Base-by-base conservation (phyloP, 2,888 invertebrate species). In the Protula sp. region DNA sequence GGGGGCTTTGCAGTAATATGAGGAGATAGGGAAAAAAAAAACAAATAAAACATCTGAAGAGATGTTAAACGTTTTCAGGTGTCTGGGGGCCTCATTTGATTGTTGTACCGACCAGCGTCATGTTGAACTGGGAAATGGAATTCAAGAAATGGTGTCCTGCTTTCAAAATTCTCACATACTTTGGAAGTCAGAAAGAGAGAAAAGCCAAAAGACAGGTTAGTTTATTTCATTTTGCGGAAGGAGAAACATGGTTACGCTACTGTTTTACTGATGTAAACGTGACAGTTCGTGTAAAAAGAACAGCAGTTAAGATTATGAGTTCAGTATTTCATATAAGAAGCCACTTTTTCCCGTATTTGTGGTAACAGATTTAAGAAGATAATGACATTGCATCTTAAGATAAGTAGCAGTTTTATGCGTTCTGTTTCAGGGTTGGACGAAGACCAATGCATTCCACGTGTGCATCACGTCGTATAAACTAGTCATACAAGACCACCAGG, bases 41-140 rank as follows among this genome's bases (percentile, higher is more conserved):
- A n/a, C n/a, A n/a, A n/a, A n/a, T n/a, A n/a, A n/a, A n/a, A n/a
- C n/a, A n/a, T n/a, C n/a, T n/a, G n/a, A n/a, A n/a, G n/a, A n/a
- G n/a, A n/a, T n/a, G n/a, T n/a, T n/a, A n/a, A n/a, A n/a, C n/a
- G n/a, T n/a, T 38, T 38, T 19, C 38, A 38, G 38, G 87, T 80
- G 83, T 93, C 78, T 99, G 99, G 99, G 99, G 99, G 31, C 99
- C 99, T 58, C 99, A 99, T 86, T 85, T 99, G 28, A 94, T 99
- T 70, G 91, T 99, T 65, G 99, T 99, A 69, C 99, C 99, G 62
- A 99, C 99, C 22, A 97, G 97, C 68, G 98, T 99, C 55, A 95
- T 99, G 90, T 86, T 99, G 64, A 99, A 99, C 84, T 99, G 99
- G 99, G 99, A 99, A 84, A 94, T 98, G 92, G 99, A 99, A 83